Conservation (phyloP, 2,888 invertebrate genomes). For the Pseudococcus jackbeardsleyi region DNA sequence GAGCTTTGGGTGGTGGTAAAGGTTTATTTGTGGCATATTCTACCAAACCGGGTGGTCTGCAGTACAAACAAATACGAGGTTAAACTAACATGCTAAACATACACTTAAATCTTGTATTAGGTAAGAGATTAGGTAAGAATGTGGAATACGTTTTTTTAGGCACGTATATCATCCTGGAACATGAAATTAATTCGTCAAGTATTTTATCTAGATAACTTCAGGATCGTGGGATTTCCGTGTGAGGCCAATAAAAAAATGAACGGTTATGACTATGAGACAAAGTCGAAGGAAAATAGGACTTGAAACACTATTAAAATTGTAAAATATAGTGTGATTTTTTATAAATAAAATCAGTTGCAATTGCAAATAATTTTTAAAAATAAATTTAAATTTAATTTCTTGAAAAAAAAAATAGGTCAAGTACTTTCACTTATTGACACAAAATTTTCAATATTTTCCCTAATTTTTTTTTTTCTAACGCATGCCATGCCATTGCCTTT, state of each 20-base stretch:
- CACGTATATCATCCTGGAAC: slow-evolving; percentile 56
- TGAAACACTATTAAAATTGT: neutral
- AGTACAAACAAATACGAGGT: slow-evolving; percentile 58
- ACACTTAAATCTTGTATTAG: slow-evolving; percentile 41
- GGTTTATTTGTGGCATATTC: slow-evolving; percentile 69
- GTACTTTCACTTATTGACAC: no score
- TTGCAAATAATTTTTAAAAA: no score
- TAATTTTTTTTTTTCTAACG: no score
- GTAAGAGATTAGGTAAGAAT: slow-evolving; percentile 32
- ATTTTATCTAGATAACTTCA: neutral
- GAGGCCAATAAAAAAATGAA: neutral
- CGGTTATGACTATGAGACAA: neutral
- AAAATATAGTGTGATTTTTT: no score
- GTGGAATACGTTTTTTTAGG: slow-evolving; percentile 46
- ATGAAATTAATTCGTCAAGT: neutral
- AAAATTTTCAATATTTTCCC: no score
- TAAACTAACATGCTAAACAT: slow-evolving; percentile 54
- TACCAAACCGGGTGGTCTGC: slow-evolving; percentile 67
- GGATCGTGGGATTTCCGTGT: neutral
- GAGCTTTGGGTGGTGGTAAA: slow-evolving; percentile 69
- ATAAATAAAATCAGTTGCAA: no score
- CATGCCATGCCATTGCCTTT: no score
- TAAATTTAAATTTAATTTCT: no score
- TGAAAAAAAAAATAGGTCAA: no score
- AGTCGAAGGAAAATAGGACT: neutral